Evolutionary conservation across 2,888 invertebrate genomes (phyloP), one percentile per base, ranked within the genome.

Genomic region (Oscheius sp.): DNA sequence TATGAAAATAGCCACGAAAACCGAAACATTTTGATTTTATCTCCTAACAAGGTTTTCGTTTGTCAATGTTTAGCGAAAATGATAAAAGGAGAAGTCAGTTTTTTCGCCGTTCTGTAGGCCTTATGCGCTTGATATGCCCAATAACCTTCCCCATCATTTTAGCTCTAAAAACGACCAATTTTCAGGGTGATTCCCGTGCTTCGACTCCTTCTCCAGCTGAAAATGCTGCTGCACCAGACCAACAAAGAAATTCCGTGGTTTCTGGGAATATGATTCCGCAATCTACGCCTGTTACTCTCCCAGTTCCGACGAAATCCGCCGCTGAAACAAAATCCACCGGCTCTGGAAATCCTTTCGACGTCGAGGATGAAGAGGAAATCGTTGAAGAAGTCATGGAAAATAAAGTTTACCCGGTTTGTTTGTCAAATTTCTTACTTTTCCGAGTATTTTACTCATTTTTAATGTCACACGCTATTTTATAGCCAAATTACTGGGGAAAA

Each of bases 311-410:
- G 23, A 35, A 35, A 35, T 35, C 64, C 35, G 3, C 35, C 35
- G 35, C 35, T 9, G 35, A 35, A 9, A 35, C 35, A 35, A n/a
- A 25, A n/a, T 25, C 41, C 12, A 49, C 72, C n/a, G 9, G 29
- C n/a, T 25, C 41, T 21, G 69, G 74, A 29, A 84, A 84, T 69
- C 84, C 84, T 13, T 84, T 84, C 64, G 84, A 80, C 49, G 82
- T 81, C 18, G 80, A 79, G 6, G 83, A 81, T 13, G 79, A 81
- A 13, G 73, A 74, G 1, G 29, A 69, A n/a, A n/a, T n/a, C n/a
- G 73, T 74, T 0, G 73, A 75, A 9, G 81, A 79, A 74, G 75
- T 74, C 46, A 69, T 75, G 41, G 75, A 80, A 69, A 74, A 76
- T 6, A 79, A 76, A 73, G 79, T 82, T 49, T 82, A 82, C 68